Conservation (phyloP, 2,888 invertebrate genomes). For the Caenorhabditis sulstoni region DNA sequence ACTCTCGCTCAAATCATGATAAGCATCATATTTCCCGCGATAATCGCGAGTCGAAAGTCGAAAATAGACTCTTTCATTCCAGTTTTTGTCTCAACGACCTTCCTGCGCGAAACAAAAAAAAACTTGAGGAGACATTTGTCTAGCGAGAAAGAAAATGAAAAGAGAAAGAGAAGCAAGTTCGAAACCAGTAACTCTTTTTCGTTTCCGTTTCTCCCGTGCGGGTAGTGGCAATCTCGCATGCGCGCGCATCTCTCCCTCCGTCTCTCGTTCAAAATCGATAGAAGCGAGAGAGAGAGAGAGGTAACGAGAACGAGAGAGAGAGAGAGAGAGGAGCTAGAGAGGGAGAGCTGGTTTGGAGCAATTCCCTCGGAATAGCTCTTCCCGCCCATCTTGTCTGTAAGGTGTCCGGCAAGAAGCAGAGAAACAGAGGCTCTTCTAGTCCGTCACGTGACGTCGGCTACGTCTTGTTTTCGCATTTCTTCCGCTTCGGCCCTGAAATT, state of each 20-base stretch:
- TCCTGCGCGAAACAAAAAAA: conserved; percentile 1
- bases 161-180: conserved; percentile 23
- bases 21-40: neutral
- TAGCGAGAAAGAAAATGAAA: conserved; percentile 23
- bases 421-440: conserved; percentile 12
- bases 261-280: conserved; percentile 41
- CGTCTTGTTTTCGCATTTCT: conserved; percentile 21
- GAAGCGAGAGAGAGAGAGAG: conserved; percentile 17
- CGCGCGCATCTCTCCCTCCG: conserved; percentile 34
- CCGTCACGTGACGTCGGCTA: conserved; percentile 42
- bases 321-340: conserved; percentile 5
- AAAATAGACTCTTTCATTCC: neutral
- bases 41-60: neutral
- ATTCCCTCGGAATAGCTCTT: neutral
- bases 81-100: conserved; percentile 3
- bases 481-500: neutral
- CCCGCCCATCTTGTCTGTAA: too few species aligned
- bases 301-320: conserved; percentile 3
- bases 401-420: conserved; percentile 1
- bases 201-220: conserved; percentile 14
- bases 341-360: conserved; percentile 8
- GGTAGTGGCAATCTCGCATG: conserved; percentile 3
- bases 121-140: conserved; percentile 2
- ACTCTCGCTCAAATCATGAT: neutral
- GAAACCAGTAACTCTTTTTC: conserved; percentile 33